Percentiles rank a stretch among this genome's conserved stretches.
phyloP scores from a whole-genome alignment of 2,113 vertebrate genomes.

The Bucco capensis region DNA sequence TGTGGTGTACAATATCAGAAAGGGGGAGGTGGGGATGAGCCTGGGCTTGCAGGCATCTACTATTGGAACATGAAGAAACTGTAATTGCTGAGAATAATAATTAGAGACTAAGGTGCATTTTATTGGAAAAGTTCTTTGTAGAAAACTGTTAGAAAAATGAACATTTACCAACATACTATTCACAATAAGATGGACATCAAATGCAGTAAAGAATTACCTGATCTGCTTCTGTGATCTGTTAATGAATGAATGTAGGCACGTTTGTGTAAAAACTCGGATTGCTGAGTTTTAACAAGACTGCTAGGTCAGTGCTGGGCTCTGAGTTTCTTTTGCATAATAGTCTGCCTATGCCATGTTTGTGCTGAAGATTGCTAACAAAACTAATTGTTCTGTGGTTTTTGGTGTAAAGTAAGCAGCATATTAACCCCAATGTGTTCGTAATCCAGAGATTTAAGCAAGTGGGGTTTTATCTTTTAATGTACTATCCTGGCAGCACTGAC shows the following conservation, averaged over 20 bases:
- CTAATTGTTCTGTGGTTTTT: not conserved
- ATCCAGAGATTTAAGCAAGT: not conserved
- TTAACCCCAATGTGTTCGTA: not conserved
- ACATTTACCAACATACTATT: not conserved
- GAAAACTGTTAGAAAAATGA: conserved; percentile 65
- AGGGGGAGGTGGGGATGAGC: conserved; percentile 56
- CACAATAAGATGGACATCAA: not conserved
- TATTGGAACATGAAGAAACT: not conserved
- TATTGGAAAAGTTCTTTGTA: conserved; percentile 18
- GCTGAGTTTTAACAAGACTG: not conserved
- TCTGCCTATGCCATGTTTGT: not conserved
- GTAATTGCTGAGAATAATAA: conserved; percentile 1
- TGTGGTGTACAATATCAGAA: conserved; percentile 62
- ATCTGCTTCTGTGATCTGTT: not conserved
- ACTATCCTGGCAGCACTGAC: not conserved
- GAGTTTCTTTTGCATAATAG: not conserved
- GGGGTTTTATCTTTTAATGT: not conserved
- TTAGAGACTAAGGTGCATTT: not conserved
- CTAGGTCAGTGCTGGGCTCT: not conserved
- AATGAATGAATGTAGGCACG: not conserved
- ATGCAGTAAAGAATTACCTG: not conserved
- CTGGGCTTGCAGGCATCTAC: not conserved
- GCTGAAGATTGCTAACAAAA: not conserved
- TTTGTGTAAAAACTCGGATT: not conserved
- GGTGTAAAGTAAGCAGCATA: not conserved